These are phyloP conservation scores for Lepeophtheirus salmonis DNA, from an alignment of 1,140 invertebrate species.

Conservation along the genomic window DNA sequence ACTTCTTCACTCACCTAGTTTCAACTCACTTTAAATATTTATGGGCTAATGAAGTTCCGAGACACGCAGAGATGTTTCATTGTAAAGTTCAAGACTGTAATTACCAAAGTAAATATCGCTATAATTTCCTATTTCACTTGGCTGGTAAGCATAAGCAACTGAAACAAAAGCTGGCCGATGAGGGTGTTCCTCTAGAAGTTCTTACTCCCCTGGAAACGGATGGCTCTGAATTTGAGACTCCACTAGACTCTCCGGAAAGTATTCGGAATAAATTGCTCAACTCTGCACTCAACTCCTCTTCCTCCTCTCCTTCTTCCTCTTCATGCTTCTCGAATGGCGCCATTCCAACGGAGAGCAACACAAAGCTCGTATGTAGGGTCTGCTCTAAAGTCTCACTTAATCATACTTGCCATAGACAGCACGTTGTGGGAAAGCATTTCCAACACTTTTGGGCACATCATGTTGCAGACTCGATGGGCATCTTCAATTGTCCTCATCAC, in stretches of 20 bases:
- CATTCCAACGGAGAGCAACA: neutral
- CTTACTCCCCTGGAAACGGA: conserved; percentile 8
- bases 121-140: conserved; percentile 15
- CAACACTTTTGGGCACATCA: conserved; percentile 12
- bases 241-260: neutral
- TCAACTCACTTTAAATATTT: conserved; percentile 13
- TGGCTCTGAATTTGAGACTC: neutral
- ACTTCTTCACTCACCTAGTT: conserved; percentile 16
- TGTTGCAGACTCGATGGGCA: neutral
- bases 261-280: neutral
- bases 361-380: conserved; percentile 4
- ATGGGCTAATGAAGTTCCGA: conserved; percentile 13
- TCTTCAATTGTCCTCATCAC: conserved; percentile 13
- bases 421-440: conserved; percentile 15
- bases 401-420: conserved; percentile 13
- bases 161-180: conserved; percentile 10
- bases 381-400: conserved; percentile 12
- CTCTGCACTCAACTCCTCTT: neutral
- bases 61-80: conserved; percentile 8
- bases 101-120: conserved; percentile 12
- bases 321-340: neutral
- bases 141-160: conserved; percentile 16
- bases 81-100: conserved; percentile 1
- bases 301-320: neutral
- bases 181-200: conserved; percentile 9